Conservation (phyloP, 2,888 invertebrate genomes). For the Lithophane socia region DNA sequence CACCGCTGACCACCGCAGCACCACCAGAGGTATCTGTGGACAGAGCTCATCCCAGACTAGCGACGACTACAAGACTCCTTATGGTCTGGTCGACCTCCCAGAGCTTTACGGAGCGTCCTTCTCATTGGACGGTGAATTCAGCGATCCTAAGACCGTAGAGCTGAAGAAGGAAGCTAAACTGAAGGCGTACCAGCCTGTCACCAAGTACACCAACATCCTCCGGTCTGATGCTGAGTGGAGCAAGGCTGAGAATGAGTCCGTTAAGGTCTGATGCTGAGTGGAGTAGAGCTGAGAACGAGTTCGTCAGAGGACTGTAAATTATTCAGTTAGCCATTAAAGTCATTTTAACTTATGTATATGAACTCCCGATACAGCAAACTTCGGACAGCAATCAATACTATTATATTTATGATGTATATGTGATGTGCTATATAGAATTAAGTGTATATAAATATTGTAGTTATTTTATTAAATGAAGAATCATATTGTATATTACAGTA, state of each 20-base stretch:
- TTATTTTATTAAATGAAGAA: neutral
- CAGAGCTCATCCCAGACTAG: constrained; percentile 89
- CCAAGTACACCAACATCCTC: constrained; percentile 74
- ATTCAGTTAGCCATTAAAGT: neutral
- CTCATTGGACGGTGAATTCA: constrained; percentile 85
- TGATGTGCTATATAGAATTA: constrained; percentile 5
- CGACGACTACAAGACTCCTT: constrained; percentile 91
- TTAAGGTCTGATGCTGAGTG: constrained; percentile 76
- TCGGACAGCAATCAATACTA: neutral
- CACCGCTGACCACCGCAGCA: constrained; percentile 85
- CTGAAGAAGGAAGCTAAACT: constrained; percentile 81
- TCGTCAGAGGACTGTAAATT: constrained; percentile 22
- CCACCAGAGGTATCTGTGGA: constrained; percentile 92
- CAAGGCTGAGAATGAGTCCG: constrained; percentile 42
- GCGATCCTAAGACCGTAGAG: constrained; percentile 83
- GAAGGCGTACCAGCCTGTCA: constrained; percentile 80
- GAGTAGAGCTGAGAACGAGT: constrained; percentile 61
- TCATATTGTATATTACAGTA: neutral
- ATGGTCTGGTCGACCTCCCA: constrained; percentile 88
- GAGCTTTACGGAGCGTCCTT: constrained; percentile 90
- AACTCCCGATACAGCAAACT: constrained; percentile 2
- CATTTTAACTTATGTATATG: neutral
- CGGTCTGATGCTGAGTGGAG: constrained; percentile 79
- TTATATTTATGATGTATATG: constrained; percentile 1
- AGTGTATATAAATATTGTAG: neutral